These are phyloP conservation scores for Phrynocephalus guinanensis DNA, from an alignment of 2,797 vertebrate species.

Conservation along the genomic window DNA sequence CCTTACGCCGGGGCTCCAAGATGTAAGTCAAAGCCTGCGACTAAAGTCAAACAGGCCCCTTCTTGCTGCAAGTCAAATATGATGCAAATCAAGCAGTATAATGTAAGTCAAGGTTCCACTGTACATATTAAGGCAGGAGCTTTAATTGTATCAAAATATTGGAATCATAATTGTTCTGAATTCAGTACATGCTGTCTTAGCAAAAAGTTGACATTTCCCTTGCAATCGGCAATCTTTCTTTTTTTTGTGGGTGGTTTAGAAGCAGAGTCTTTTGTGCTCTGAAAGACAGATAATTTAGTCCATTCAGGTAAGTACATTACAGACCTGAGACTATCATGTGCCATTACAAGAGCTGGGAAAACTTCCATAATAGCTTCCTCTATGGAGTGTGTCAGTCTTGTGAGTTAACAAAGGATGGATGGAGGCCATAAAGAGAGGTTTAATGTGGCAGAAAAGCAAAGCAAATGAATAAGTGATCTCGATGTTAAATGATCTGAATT, in stretches of 20 bases:
- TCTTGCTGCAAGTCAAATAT: no score
- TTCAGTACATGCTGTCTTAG: slow-evolving; percentile 33
- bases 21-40: no score
- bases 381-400: neutral
- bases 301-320: slow-evolving; percentile 13
- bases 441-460: slow-evolving; percentile 22
- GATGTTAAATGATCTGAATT: slow-evolving; percentile 5
- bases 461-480: slow-evolving; percentile 26
- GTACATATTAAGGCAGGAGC: slow-evolving; percentile 38
- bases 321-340: slow-evolving; percentile 17
- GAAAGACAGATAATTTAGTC: slow-evolving; percentile 39
- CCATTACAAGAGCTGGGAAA: slow-evolving; percentile 29
- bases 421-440: slow-evolving; percentile 6
- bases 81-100: no score
- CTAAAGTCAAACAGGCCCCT: no score
- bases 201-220: slow-evolving; percentile 47
- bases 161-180: slow-evolving; percentile 64
- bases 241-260: slow-evolving; percentile 33
- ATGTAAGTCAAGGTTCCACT: no score
- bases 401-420: slow-evolving; percentile 39
- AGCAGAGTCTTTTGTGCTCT: slow-evolving; percentile 32
- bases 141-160: slow-evolving; percentile 63
- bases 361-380: slow-evolving; percentile 21
- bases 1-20: no score
- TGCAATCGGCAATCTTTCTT: slow-evolving; percentile 46